Evolutionary conservation across 2,888 invertebrate genomes (phyloP).

Genomic region (Eupelmus urozonus): DNA sequence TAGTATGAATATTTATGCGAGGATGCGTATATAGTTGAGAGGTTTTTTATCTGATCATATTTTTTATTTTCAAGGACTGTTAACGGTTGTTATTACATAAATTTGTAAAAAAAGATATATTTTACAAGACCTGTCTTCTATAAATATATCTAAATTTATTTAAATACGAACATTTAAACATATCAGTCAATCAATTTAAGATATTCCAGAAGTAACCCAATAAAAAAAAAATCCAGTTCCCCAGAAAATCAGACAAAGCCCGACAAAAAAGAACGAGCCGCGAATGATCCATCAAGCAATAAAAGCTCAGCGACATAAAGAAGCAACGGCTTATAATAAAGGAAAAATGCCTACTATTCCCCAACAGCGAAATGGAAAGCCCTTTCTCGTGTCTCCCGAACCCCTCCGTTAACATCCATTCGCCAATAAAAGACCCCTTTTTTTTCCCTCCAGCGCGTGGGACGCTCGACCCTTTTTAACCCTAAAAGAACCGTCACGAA

Average conservation of each 20-base stretch:
- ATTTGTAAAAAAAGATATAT: too few species aligned
- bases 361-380: constrained; percentile 10
- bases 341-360: background rate
- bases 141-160: background rate
- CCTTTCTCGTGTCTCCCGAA: background rate
- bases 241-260: constrained; percentile 22
- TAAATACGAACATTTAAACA: too few species aligned
- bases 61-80: too few species aligned
- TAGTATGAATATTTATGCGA: background rate
- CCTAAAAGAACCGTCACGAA: constrained; percentile 42
- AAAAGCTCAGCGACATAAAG: constrained; percentile 27
- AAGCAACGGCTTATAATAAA: constrained; percentile 30
- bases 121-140: background rate
- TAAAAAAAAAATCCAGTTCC: constrained; percentile 29
- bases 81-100: too few species aligned
- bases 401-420: constrained; percentile 40
- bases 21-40: too few species aligned
- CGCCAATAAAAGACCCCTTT: constrained; percentile 52
- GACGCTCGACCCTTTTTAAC: constrained; percentile 51
- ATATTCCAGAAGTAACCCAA: background rate
- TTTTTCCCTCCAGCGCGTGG: constrained; percentile 16
- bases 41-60: too few species aligned
- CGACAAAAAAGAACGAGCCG: background rate
- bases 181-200: background rate
- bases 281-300: constrained; percentile 26